Percentiles rank a stretch among this genome's conserved stretches.
Evolutionary conservation across 1,140 invertebrate species (phyloP).

Genomic region (Ooceraea biroi): DNA sequence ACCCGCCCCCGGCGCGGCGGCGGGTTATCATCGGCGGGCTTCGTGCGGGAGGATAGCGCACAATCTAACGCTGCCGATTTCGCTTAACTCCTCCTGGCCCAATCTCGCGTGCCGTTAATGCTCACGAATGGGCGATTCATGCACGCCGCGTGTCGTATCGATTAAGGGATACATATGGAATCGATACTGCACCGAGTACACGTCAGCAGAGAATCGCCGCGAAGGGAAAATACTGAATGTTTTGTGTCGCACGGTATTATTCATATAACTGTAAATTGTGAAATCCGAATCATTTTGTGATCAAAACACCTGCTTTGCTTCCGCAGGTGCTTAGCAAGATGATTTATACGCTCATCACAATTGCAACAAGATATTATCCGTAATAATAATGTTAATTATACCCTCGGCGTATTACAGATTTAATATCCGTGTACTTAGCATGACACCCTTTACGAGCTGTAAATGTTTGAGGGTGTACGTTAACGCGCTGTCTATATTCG

Average conservation of each 20-base stretch:
- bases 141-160: background rate
- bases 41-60: conserved; percentile 14
- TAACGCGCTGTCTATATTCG: background rate
- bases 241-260: too few relatives aligned
- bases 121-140: background rate
- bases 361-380: background rate
- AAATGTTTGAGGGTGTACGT: background rate
- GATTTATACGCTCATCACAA: too few relatives aligned
- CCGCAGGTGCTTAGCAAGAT: too few relatives aligned
- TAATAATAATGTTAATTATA: background rate
- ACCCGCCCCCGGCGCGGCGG: conserved; percentile 44
- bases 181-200: background rate
- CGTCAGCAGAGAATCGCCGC: background rate
- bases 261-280: too few relatives aligned
- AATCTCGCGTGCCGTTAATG: background rate
- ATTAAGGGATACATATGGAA: background rate
- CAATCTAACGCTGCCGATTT: conserved; percentile 34
- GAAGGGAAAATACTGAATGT: background rate
- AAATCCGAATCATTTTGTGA: too few relatives aligned
- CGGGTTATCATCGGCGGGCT: conserved; percentile 47
- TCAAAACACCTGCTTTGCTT: too few relatives aligned
- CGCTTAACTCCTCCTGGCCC: background rate
- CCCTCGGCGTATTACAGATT: background rate
- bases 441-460: background rate
- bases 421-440: background rate